Base-by-base conservation (phyloP, 2,113 vertebrate genomes). In the Grantiella picta region DNA sequence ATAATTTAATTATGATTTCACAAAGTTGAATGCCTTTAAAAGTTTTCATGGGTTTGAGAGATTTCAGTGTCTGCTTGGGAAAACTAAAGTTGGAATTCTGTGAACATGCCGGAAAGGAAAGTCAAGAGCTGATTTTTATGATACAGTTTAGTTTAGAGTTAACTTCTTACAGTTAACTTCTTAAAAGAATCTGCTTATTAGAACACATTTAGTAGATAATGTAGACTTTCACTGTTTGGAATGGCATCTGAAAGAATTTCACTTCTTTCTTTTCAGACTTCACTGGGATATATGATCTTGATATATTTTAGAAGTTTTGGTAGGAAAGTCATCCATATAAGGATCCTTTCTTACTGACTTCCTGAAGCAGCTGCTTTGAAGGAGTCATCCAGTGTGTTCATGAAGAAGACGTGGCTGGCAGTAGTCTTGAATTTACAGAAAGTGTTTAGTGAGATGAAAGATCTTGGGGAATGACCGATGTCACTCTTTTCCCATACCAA, bases 1-100 rank as follows among this genome's bases (percentile, higher is more conserved):
- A 93, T 97, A 97, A 97, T 95, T 96, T 89, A 97, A 97, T 97
- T 96, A 94, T 68, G 65, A 95, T 90, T 90, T 91, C 94, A 85
- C 63, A 22, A 75, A 93, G 91, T 94, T 73, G 44, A 92, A 50
- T 76, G 88, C 82, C 84, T 95, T 86, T 2, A 45, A 64, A 95
- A 95, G 76, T 96, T 92, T 95, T 81, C 49, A 44, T 9, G 19
- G n/a, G 33, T 47, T 78, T 45, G 33, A 57, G 52, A 72, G 80
- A 44, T 70, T 81, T 86, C 54, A 36, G 27, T 54, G 44, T 66
- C 38, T 80, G 11, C 47, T 83, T 54, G 29, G 45, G 64, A 66
- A 92, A 81, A 59, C n/a, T 21, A 6, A 83, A 77, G 59, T 24
- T 92, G 42, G 11, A 54, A 40, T 89, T 79, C 42, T 70, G 18